phyloP scores from a whole-genome alignment of 1,140 invertebrate species.

The Brevipalpus yothersi region DNA sequence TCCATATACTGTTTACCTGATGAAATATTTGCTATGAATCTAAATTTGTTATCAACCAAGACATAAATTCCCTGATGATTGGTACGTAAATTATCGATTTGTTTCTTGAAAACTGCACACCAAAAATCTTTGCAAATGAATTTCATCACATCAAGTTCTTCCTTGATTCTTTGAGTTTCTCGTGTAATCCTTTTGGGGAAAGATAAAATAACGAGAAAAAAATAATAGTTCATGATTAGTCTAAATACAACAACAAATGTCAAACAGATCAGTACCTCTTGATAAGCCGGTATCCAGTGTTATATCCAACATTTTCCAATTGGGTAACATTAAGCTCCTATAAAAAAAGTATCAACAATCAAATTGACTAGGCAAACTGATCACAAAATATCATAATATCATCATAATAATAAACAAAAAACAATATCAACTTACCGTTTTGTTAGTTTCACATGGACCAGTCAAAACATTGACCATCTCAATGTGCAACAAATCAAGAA shows the following conservation, averaged over 20 bases:
- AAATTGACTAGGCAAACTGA: background rate
- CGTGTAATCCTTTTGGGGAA: background rate
- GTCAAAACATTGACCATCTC: background rate
- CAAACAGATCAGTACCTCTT: background rate
- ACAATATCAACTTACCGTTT: background rate
- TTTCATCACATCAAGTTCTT: constrained; percentile 93
- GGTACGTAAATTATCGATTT: constrained; percentile 91
- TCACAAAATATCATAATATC: too few species aligned
- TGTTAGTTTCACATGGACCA: background rate
- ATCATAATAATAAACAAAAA: too few species aligned
- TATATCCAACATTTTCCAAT: background rate
- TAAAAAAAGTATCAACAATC: background rate
- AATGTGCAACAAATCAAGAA: background rate
- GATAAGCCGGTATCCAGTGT: background rate
- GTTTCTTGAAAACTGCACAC: constrained; percentile 85
- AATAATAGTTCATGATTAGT: background rate
- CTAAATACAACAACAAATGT: background rate
- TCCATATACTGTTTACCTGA: constrained; percentile 72
- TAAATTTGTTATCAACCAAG: constrained; percentile 83
- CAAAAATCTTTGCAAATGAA: constrained; percentile 98
- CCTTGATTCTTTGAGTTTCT: constrained; percentile 74
- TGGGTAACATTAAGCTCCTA: background rate
- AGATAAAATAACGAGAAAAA: background rate
- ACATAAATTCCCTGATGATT: constrained; percentile 97
- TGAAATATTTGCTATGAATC: constrained; percentile 65